These are phyloP conservation scores for Gallinago stenura DNA, from an alignment of 2,797 vertebrate genomes.

Conservation along the genomic window DNA sequence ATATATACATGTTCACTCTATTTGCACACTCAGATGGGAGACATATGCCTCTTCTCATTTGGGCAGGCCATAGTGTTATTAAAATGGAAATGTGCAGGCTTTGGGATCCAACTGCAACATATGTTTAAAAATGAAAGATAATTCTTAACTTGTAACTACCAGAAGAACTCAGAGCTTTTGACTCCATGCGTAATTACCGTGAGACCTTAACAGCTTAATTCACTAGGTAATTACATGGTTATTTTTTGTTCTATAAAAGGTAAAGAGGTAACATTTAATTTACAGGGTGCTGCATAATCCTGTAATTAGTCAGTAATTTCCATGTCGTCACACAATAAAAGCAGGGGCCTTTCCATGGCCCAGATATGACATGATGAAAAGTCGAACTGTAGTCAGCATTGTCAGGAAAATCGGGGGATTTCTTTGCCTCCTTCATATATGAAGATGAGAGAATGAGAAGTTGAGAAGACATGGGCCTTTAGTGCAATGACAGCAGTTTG, in stretches of 20 bases:
- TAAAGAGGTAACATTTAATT: slow-evolving; percentile 82
- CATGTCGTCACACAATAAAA: slow-evolving; percentile 60
- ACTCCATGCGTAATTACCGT: slow-evolving; percentile 76
- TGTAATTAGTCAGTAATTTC: slow-evolving; percentile 78
- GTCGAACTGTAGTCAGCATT: slow-evolving; percentile 1
- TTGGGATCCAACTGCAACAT: slow-evolving; percentile 62
- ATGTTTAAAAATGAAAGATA: slow-evolving; percentile 75
- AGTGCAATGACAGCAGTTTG: background rate
- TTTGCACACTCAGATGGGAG: slow-evolving; percentile 74
- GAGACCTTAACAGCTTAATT: slow-evolving; percentile 79
- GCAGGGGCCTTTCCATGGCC: slow-evolving; percentile 46
- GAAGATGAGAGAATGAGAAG: background rate
- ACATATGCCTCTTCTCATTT: slow-evolving; percentile 71
- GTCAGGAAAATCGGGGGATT: background rate
- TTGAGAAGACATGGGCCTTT: background rate
- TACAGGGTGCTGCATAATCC: slow-evolving; percentile 78
- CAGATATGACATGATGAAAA: slow-evolving; percentile 62
- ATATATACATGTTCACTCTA: slow-evolving; percentile 62
- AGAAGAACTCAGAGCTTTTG: slow-evolving; percentile 77
- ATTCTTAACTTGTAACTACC: slow-evolving; percentile 76
- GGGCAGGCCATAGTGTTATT: slow-evolving; percentile 70
- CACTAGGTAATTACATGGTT: slow-evolving; percentile 80
- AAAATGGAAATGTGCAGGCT: slow-evolving; percentile 72
- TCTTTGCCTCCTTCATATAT: background rate
- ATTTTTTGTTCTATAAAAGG: slow-evolving; percentile 77